Base-by-base conservation (phyloP, 2,113 vertebrate genomes). In the Barbus barbus region DNA sequence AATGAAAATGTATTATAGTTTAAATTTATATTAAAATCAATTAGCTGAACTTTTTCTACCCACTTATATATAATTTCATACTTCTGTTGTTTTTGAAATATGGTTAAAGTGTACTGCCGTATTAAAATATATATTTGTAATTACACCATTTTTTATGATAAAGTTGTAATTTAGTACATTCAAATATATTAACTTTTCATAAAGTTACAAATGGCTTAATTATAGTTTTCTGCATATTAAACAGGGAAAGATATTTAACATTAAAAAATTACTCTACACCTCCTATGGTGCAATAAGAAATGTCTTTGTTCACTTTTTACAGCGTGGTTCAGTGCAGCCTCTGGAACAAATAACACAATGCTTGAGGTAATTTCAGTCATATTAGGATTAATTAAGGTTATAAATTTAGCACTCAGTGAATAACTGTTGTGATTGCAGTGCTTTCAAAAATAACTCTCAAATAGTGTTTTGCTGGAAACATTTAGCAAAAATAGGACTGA, bases 311-410 rank as follows among this genome's bases (percentile, higher is more conserved):
- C 33, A 38, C 31, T 24, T 78, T 58, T 7, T 60, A 56, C 26
- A 56, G 4, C 36, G 74, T 33, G 26, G 18, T 20, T 53, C 74
- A 38, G 7, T n/a, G 20, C 26, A 76, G 28, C 18, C 31, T 78
- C 33, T 18, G 56, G 8, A 61, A 41, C 12, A 78, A 78, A 78
- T 26, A 36, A 1, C 33, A 41, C 53, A n/a, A 61, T 78, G 33
- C 58, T 14, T 0, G 13, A 78, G 76, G 33, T 26, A 11, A n/a
- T 76, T 76, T 76, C 3, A 56, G 26, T 16, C 44, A 53, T 31
- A 78, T 60, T 58, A 78, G 33, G 53, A 78, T 61, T 58, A 61
- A 78, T 77, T 58, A 77, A 77, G 28, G 48, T 77, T 56, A 77
- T 56, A 36, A 72, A 71, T n/a, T 2, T 36, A 74, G 41, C 36